Evolutionary conservation across 2,797 vertebrate species (phyloP).

Genomic region (Pangasius krempfi): DNA sequence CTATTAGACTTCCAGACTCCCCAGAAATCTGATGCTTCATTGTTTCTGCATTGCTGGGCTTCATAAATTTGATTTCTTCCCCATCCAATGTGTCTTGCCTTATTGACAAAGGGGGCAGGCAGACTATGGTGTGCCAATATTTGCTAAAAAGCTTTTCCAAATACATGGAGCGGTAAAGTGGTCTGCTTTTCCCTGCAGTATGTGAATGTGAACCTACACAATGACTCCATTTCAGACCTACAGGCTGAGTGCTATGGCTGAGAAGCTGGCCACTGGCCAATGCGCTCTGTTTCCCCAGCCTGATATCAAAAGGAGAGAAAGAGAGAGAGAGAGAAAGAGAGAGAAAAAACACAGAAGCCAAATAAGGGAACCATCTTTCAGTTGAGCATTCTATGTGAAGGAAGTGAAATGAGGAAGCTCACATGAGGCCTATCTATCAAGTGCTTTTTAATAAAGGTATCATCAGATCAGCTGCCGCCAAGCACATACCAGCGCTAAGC

Average conservation of each 20-base stretch:
- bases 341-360: conserved; percentile 27
- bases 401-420: conserved; percentile 35
- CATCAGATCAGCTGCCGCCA: conserved; percentile 53
- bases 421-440: conserved; percentile 57
- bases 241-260: conserved; percentile 46
- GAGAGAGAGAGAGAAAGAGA: conserved; percentile 15
- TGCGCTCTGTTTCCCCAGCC: conserved; percentile 43
- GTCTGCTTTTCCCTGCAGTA: conserved; percentile 53
- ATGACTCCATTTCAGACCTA: conserved; percentile 57
- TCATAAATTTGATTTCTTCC: conserved; percentile 64
- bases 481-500: conserved; percentile 49
- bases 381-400: conserved; percentile 50
- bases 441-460: conserved; percentile 64
- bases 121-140: conserved; percentile 73
- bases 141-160: conserved; percentile 78
- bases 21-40: conserved; percentile 61
- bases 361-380: conserved; percentile 45
- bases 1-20: conserved; percentile 55
- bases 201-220: conserved; percentile 57
- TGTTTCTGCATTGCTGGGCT: conserved; percentile 69
- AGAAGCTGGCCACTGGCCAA: conserved; percentile 51
- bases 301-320: conserved; percentile 50
- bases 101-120: conserved; percentile 73
- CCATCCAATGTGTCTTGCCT: conserved; percentile 45
- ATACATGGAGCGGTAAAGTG: conserved; percentile 66